A percentile compares a stretch with the other conserved stretches of the same genome.
phyloP scores from a whole-genome alignment of 2,888 invertebrate species.

The Drosophila macrothrix region DNA sequence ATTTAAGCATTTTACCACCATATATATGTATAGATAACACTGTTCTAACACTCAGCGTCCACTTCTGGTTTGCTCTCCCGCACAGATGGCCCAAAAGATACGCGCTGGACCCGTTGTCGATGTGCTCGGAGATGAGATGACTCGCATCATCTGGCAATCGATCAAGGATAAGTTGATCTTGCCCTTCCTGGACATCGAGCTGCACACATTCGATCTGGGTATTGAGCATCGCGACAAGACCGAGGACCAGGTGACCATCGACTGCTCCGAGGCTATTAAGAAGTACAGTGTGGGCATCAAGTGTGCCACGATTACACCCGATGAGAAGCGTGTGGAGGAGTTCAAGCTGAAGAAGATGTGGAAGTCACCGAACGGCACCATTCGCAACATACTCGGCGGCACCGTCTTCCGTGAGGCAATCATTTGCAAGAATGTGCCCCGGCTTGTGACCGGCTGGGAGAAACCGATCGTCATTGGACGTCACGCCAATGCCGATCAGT shows the following conservation, averaged over 20 bases:
- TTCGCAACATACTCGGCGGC: slow-evolving; percentile 93
- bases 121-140: slow-evolving; percentile 98
- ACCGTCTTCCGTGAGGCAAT: slow-evolving; percentile 93
- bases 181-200: slow-evolving; percentile 97
- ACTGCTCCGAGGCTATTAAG: slow-evolving; percentile 98
- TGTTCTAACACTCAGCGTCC: slow-evolving; percentile 27
- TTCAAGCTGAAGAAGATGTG: slow-evolving; percentile 95
- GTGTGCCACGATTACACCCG: slow-evolving; percentile 99
- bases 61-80: slow-evolving; percentile 39
- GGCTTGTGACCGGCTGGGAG: slow-evolving; percentile 97
- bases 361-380: slow-evolving; percentile 96
- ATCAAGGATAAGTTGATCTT: slow-evolving; percentile 98
- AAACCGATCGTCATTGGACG: slow-evolving; percentile 99
- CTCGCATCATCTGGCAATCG: slow-evolving; percentile 98
- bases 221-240: slow-evolving; percentile 98
- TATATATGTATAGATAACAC: background rate
- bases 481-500: slow-evolving; percentile 99
- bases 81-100: slow-evolving; percentile 87
- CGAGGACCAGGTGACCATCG: slow-evolving; percentile 97
- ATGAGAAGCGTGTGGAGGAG: slow-evolving; percentile 97
- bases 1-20: background rate
- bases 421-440: slow-evolving; percentile 96
- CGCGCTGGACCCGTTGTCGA: slow-evolving; percentile 96
- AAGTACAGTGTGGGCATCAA: slow-evolving; percentile 99
- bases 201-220: slow-evolving; percentile 97